Percentiles rank a stretch among this genome's conserved stretches.
Conservation (phyloP, 2,113 vertebrate genomes). For the Myotis davidii region DNA sequence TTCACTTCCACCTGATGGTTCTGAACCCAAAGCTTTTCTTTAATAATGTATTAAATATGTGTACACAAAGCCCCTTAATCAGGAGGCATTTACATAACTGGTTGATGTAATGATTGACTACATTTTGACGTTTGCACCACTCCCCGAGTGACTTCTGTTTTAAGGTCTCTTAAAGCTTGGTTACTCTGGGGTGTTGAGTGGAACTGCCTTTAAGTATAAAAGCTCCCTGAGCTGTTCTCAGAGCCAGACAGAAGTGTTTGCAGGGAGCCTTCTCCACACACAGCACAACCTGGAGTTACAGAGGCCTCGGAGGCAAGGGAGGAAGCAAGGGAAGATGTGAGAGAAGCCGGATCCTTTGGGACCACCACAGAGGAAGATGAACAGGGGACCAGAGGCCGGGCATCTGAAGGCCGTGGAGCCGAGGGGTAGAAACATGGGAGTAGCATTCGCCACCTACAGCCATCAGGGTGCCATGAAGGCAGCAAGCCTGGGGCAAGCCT, state of each 20-base stretch:
- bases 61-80: background rate
- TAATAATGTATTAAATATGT: background rate
- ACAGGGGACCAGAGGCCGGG: accelerated
- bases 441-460: background rate
- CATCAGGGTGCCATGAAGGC: accelerated
- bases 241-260: background rate
- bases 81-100: background rate
- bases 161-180: background rate
- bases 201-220: background rate
- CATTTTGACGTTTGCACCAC: background rate
- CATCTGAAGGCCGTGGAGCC: background rate
- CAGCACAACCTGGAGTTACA: background rate
- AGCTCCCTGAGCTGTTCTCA: background rate
- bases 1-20: background rate
- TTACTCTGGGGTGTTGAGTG: background rate
- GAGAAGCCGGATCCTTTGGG: too few relatives aligned
- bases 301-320: background rate
- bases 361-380: background rate
- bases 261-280: background rate
- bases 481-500: background rate
- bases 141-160: background rate
- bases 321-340: accelerated
- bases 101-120: background rate
- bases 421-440: accelerated
- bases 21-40: background rate